A percentile compares a stretch with the other conserved stretches of the same genome.
Evolutionary conservation across 35 echinoderm and acorn worm species (phyloP).

Genomic region (Ophiothrix spiculata): DNA sequence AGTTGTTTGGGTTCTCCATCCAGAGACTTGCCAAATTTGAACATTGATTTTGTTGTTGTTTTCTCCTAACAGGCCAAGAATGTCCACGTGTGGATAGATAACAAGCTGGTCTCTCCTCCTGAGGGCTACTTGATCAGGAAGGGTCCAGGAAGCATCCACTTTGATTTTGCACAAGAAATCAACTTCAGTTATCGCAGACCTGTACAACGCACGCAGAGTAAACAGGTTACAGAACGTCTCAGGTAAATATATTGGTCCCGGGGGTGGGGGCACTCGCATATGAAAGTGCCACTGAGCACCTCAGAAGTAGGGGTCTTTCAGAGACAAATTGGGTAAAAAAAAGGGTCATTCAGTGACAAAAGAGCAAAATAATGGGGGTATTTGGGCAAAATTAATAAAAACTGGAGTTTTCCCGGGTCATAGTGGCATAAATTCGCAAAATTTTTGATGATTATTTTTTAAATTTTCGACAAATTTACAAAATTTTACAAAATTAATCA

Average conservation of each 20-base stretch:
- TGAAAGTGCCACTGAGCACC: too few species aligned
- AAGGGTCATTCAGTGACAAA: neutral
- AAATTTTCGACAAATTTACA: too few species aligned
- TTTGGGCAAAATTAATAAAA: too few species aligned
- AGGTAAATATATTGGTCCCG: slow-evolving; percentile 53
- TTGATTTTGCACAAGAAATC: slow-evolving; percentile 95
- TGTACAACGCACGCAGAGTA: slow-evolving; percentile 18
- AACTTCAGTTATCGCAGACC: slow-evolving; percentile 48
- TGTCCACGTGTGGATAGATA: slow-evolving; percentile 83
- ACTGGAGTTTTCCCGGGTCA: too few species aligned
- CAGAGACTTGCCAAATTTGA: too few species aligned
- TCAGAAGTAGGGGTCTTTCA: too few species aligned
- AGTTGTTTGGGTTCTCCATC: too few species aligned
- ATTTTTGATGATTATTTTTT: too few species aligned
- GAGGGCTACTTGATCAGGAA: slow-evolving; percentile 82
- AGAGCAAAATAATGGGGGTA: neutral
- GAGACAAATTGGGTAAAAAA: too few species aligned
- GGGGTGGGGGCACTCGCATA: too few species aligned
- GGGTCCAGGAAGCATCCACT: slow-evolving; percentile 72
- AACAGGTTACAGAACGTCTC: slow-evolving; percentile 51
- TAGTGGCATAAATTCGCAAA: too few species aligned
- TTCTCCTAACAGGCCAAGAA: slow-evolving; percentile 57
- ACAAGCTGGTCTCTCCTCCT: slow-evolving; percentile 58
- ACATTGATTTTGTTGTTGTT: slow-evolving; percentile 6
- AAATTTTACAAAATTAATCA: too few species aligned